These are phyloP conservation scores for Cryptotis parvus DNA, from an alignment of 2,113 vertebrate species.

Conservation along the genomic window DNA sequence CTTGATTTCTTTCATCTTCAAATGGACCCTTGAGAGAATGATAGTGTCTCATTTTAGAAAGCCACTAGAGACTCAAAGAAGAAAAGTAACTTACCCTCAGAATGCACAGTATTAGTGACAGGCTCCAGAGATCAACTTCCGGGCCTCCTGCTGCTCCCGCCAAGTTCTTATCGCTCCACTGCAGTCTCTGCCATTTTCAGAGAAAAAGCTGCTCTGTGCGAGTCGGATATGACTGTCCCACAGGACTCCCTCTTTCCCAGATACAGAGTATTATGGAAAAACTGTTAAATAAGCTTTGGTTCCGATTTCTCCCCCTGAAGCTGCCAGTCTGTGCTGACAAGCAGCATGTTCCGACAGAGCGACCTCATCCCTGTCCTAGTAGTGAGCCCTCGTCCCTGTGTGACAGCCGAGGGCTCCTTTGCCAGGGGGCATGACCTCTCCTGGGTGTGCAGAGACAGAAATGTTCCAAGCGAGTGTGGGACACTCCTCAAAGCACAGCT, in stretches of 20 bases:
- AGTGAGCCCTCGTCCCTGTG: not conserved
- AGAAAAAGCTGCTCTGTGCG: not conserved
- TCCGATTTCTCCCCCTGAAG: not conserved
- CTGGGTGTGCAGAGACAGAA: not conserved
- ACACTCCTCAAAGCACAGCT: slow-evolving; percentile 44
- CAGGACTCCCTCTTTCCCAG: not conserved
- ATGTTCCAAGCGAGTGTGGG: accelerated
- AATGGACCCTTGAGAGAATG: not conserved
- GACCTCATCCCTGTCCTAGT: not conserved
- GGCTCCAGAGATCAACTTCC: not conserved
- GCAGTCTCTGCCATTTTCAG: not conserved
- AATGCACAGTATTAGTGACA: not conserved
- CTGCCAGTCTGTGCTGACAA: not conserved
- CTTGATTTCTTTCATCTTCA: not conserved
- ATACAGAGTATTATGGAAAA: not conserved
- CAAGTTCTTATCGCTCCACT: not conserved
- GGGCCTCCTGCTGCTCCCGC: not conserved
- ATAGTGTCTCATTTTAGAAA: not conserved
- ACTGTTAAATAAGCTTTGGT: not conserved
- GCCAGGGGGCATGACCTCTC: not conserved
- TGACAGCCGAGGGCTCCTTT: not conserved
- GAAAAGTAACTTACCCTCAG: not conserved
- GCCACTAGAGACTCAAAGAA: not conserved
- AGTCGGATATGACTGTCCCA: not conserved
- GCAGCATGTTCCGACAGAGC: not conserved